These are phyloP conservation scores for Xenops minutus DNA, from an alignment of 2,797 vertebrate genomes.

Conservation along the genomic window DNA sequence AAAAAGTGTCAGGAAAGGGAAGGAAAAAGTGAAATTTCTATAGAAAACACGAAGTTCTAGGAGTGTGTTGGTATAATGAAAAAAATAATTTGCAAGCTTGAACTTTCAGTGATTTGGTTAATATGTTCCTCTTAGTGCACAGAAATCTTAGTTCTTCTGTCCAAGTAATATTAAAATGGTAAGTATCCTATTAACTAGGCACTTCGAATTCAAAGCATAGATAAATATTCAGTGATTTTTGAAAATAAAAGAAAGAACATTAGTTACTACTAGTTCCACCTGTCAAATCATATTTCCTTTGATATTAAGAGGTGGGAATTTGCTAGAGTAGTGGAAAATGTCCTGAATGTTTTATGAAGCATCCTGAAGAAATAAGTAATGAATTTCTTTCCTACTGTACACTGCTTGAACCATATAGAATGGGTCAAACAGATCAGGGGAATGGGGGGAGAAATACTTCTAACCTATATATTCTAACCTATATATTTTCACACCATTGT, in stretches of 20 bases:
- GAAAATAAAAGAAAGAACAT: not conserved
- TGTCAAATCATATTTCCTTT: not conserved
- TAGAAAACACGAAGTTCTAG: not conserved
- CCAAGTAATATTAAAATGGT: not conserved
- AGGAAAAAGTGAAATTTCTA: not conserved
- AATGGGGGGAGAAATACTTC: accelerated
- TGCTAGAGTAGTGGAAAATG: not conserved
- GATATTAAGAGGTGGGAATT: not conserved
- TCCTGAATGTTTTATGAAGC: not conserved
- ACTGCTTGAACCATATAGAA: not conserved
- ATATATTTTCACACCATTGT: not conserved
- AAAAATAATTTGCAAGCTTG: not conserved
- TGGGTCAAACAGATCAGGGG: not conserved
- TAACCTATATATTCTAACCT: not conserved
- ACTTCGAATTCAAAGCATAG: not conserved
- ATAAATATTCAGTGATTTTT: not conserved
- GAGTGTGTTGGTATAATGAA: not conserved
- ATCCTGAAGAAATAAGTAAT: not conserved
- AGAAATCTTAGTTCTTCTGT: not conserved
- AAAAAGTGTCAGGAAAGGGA: not conserved
- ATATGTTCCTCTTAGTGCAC: not conserved
- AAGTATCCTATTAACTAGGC: not conserved
- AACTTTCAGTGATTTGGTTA: not conserved
- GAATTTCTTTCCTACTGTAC: not conserved
- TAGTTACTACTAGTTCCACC: not conserved